Conservation (phyloP, 2,797 vertebrate species). For the Artibeus lituratus region DNA sequence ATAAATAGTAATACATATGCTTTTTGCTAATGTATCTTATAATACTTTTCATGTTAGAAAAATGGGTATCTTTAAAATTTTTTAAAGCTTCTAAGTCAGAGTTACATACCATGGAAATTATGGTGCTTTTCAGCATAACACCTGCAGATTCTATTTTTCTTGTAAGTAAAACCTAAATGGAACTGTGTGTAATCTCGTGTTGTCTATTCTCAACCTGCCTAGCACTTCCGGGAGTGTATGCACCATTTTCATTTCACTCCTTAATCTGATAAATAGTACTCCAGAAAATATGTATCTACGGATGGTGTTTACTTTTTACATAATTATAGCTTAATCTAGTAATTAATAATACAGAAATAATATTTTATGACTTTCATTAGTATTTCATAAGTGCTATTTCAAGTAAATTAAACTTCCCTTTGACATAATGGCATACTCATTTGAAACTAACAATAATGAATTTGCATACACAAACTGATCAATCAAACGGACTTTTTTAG, state of each 20-base stretch:
- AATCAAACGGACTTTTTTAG: background rate
- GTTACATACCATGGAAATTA: background rate
- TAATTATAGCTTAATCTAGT: background rate
- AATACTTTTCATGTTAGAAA: background rate
- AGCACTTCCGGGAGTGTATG: background rate
- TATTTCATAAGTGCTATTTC: constrained; percentile 27
- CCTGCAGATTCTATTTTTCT: background rate
- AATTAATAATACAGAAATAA: constrained; percentile 39
- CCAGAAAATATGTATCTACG: background rate
- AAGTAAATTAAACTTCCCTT: constrained; percentile 21
- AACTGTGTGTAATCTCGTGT: background rate
- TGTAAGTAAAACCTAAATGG: background rate
- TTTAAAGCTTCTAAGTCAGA: background rate
- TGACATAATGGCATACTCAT: constrained; percentile 17
- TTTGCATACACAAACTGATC: background rate
- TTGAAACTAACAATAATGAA: constrained; percentile 31
- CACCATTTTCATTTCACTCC: background rate
- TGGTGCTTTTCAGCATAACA: background rate
- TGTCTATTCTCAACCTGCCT: background rate
- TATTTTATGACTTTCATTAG: background rate
- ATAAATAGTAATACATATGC: background rate
- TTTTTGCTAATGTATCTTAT: background rate
- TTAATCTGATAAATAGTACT: background rate
- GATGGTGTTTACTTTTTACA: background rate
- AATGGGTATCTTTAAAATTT: background rate